Base-by-base conservation (phyloP, 2,888 invertebrate genomes). In the Caenorhabditis sp. region DNA sequence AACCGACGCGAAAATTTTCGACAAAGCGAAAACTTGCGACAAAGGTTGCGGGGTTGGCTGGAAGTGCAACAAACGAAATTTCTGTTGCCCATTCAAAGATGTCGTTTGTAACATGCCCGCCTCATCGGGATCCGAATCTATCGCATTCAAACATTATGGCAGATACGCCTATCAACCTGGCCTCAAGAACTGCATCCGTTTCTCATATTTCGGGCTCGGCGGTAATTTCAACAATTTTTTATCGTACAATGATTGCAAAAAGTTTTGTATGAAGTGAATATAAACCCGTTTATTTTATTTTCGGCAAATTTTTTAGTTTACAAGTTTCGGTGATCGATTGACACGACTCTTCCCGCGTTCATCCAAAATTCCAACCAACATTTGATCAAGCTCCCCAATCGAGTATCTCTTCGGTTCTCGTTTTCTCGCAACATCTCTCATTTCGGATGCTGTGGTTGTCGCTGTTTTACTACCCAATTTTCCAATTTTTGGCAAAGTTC, bases 221-320 rank as follows among this genome's bases (percentile, higher is more conserved):
- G 85, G 84, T 24, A 85, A 85, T 55, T 85, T 74, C 60, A 85
- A 85, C 69, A 85, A 85, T 68, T 85, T 85, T 67, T 27, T 71
- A 53, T 77, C 75, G 8, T 84, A 79, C 57, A 61, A 68, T 19
- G 79, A 81, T 53, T 84, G 84, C 66, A 81, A 77, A 57, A 59
- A 76, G 31, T 85, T 66, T 60, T 85, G 85, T 67, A 59, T 67
- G 62, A 31, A 58, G 14, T 43, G 1, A 43, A 21, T 23, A 54
- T 23, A 49, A 58, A 68, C 68, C 65, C 65, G 68, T 68, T 62
- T 63, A 57, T 65, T 62, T 57, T 43, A 17, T 21, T 61, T n/a
- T 49, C 36, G n/a, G 24, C 21, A 14, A 64, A 37, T 2, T 49
- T 21, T 53, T 59, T 27, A 65, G 51, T 69, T 63, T 19, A 74